Evolutionary conservation across 1,140 invertebrate genomes (phyloP), one percentile per base, ranked within the genome.

Genomic region (Sesamia nonagrioides): DNA sequence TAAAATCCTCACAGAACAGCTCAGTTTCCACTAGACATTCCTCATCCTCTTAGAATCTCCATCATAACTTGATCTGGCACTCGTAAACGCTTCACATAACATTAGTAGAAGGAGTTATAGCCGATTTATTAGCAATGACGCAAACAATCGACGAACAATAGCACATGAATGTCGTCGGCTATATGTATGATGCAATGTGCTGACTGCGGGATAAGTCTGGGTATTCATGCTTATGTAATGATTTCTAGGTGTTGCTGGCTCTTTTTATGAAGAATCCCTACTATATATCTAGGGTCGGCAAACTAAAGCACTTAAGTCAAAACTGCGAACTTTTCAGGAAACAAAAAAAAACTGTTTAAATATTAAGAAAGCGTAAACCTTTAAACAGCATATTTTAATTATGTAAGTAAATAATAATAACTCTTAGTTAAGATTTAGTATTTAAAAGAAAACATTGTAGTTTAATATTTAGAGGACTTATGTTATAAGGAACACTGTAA

Each of bases 41-140:
- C 11, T 21, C 17, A 18, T 21, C n/a, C 17, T 63, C 8, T 13
- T 18, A 17, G 7, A 21, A n/a, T 2, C 8, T 27, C 66, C 21
- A 69, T n/a, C 13, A 7, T 69, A 50, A 50, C 6, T n/a, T 50
- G 66, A 69, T 5, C 42, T 50, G 42, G 50, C 42, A 33, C 18
- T 69, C 42, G 18, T 69, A 69, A 69, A 48, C 42, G 63, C 15
- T 13, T 50, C 8, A 6, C 42, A 9, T 15, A 18, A 27, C 42
- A 27, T 69, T 50, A 48, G 42, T 27, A 50, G 48, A 69, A 69
- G 66, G 66, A 69, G 42, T 69, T 69, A 69, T 15, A 2, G 66
- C 21, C 66, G 13, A 69, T 69, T 50, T 18, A 50, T 69, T 50
- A 50, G 18, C 4, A 15, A 40, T 69, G 66, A 69, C 66, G 66